phyloP scores from a whole-genome alignment of 2,113 vertebrate species.

The Pelecanus crispus region DNA sequence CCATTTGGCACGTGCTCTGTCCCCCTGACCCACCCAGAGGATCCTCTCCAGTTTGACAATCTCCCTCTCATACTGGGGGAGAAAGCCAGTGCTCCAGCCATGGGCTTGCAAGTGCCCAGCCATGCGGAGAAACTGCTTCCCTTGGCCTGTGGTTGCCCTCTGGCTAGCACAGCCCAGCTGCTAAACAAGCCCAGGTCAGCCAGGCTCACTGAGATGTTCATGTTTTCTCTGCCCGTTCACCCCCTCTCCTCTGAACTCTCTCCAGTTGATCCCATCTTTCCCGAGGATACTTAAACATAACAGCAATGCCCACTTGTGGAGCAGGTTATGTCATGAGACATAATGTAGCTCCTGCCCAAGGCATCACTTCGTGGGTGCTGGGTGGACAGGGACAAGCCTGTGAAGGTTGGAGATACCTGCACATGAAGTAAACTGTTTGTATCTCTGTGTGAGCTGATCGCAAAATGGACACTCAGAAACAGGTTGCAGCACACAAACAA shows the following conservation, averaged over 20 bases:
- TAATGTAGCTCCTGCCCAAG: not conserved
- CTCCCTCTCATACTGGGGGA: fast-evolving
- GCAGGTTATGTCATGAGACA: not conserved
- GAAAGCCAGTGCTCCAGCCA: not conserved
- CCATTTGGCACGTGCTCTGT: not conserved
- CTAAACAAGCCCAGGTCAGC: not conserved
- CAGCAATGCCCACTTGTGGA: not conserved
- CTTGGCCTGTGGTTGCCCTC: not conserved
- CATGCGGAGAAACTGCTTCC: not conserved
- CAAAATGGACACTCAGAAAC: not conserved
- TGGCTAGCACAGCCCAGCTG: not conserved
- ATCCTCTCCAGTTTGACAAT: not conserved
- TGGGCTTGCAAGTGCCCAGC: not conserved
- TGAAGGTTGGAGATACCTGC: not conserved
- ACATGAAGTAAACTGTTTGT: not conserved
- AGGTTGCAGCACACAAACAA: not conserved
- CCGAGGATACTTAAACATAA: not conserved
- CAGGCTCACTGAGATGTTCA: not conserved
- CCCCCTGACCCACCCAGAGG: not conserved
- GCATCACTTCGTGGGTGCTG: not conserved
- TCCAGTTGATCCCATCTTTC: not conserved
- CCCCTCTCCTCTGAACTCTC: not conserved
- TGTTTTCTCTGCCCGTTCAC: not conserved
- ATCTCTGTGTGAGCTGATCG: not conserved
- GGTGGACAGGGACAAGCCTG: not conserved